phyloP scores from a whole-genome alignment of 2,113 vertebrate species.

The Zapus hudsonius region DNA sequence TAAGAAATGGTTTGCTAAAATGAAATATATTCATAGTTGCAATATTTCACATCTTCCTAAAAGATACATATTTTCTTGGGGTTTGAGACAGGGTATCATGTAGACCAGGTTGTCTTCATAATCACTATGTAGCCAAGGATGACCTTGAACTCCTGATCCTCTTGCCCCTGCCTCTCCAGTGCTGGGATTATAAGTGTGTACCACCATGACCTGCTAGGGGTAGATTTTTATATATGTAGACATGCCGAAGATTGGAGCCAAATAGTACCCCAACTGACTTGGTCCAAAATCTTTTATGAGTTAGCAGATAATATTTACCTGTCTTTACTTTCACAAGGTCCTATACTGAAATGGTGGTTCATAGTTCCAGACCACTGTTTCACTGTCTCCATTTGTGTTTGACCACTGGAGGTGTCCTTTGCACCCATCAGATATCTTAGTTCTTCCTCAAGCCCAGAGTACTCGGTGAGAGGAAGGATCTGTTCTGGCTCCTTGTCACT shows the following conservation, averaged over 20 bases:
- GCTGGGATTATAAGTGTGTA: background rate
- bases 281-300: background rate
- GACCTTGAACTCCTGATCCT: too few species aligned
- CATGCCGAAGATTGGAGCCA: background rate
- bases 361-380: background rate
- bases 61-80: background rate
- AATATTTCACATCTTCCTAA: background rate
- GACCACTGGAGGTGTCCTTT: background rate
- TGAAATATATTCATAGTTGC: background rate
- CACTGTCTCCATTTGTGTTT: background rate
- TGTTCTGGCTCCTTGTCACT: background rate
- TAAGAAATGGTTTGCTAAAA: constrained; percentile 27
- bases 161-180: background rate
- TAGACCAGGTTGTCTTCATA: background rate
- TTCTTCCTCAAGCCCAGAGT: background rate
- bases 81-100: background rate
- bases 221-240: background rate
- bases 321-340: background rate
- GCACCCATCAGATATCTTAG: background rate
- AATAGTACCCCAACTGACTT: background rate
- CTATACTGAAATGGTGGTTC: background rate
- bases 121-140: background rate
- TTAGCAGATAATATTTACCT: background rate
- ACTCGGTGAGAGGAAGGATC: background rate
- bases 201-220: background rate